Base-by-base conservation (phyloP, 2,888 invertebrate species). In the Platycheirus rosarum region DNA sequence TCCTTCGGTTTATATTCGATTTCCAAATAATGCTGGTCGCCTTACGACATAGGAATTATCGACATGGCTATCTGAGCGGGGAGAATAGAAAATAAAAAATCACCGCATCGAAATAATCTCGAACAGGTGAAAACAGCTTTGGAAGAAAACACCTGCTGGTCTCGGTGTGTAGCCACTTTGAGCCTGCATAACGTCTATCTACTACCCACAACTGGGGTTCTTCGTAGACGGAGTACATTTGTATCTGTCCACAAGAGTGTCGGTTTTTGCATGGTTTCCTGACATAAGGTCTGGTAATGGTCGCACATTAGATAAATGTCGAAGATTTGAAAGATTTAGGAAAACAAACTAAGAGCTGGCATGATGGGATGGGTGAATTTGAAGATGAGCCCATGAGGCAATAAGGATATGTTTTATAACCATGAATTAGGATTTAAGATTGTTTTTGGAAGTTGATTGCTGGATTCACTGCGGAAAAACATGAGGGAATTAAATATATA, bases 1-100 rank as follows among this genome's bases (percentile, higher is more conserved):
- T 75, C 62, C 62, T 69, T 37, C 53, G 35, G 60, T 53, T 75
- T 53, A 62, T 29, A 62, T 29, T 75, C 8, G 44, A 53, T 62
- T 69, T 62, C 62, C 11, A 32, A 44, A 69, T 57, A 26, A 40
- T 40, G 40, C 29, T 35, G 20, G 14, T 26, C 51, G 9, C 16
- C 9, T 3, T 11, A n/a, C 9, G 4, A 29, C 42, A 16, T n/a
- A 53, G 18, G 44, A 63, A 18, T 53, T 73, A 65, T 53, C 42
- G 42, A 55, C 40, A 14, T 29, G 14, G n/a, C 29, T 32, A 29
- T 20, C 14, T 3, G 13, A 16, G 18, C 4, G 29, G 20, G 44
- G 32, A 51, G 44, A 42, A 51, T 40, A 40, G 1, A 23, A 37
- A 26, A 37, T 37, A 55, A 46, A 35, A 16, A 69, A 46, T 37